Evolutionary conservation across 2,888 invertebrate genomes (phyloP), one percentile per base, ranked within the genome.

Genomic region (Sericinus montela): DNA sequence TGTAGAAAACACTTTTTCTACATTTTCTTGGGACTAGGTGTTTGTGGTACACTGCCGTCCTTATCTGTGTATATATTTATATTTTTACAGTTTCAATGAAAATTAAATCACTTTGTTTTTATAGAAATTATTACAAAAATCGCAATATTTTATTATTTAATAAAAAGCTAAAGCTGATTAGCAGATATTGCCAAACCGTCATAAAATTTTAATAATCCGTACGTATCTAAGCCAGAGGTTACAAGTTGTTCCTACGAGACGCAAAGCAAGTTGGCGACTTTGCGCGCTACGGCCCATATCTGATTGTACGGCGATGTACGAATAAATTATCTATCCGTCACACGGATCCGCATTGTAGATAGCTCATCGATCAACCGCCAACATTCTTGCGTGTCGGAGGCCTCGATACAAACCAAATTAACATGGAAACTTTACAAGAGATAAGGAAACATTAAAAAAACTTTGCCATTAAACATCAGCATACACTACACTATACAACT

Each of bases 341-440:
- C 49, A 49, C 45, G 39, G 40, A 45, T 49, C 49, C 40, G 45
- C 58, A 60, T 47, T 51, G 58, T 52, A 50, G 55, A 59, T 56
- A 45, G 50, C 57, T 54, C 54, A 67, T 72, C 65, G 63, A 69
- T 72, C 63, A 67, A 62, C 63, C 64, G 65, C 65, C 62, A 69
- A 68, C 60, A 65, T 68, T 71, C 72, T 69, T 64, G 57, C 40
- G 47, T 48, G 48, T 50, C 53, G 62, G 59, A 57, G 72, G 70
- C 69, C 67, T 61, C 62, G 69, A 62, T 54, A 69, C 70, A 63
- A 74, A 71, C 68, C 68, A 59, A 55, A 57, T 62, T 55, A 51
- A 59, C 62, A 65, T 63, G 64, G 65, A 67, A 69, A 57, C 58
- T 56, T 53, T 55, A 54, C 57, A 56, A 53, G 13, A 30, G 35